Evolutionary conservation across 2,797 vertebrate genomes (phyloP), one percentile per base, ranked within the genome.

Genomic region (Paedocypris micromegethes): DNA sequence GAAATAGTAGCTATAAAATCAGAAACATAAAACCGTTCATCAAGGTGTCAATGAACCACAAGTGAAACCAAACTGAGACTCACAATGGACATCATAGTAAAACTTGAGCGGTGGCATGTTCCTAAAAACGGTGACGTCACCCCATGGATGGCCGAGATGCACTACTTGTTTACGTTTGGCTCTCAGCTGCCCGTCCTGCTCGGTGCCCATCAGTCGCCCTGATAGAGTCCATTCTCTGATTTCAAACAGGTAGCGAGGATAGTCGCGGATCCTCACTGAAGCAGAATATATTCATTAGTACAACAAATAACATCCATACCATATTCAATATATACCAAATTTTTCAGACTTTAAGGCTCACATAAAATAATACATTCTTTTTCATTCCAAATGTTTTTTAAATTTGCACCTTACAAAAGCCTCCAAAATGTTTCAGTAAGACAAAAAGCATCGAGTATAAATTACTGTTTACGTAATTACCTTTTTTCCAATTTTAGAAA

Each of bases 21-120:
- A 23, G 23, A 23, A 23, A 23, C 23, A 23, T 23, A 23, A 23
- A 23, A 23, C 23, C 23, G 23, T 23, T 23, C 23, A 23, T 23
- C 23, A 23, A 23, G 23, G 23, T 23, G 23, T 23, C 23, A 23
- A 23, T 23, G 23, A 23, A 23, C 23, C 23, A 23, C 23, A 23
- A 23, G 23, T 23, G 23, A 23, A 23, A 23, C 23, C 23, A 23
- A 23, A 23, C 23, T 9, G 48, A 49, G 61, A 86, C 93, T 96
- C 83, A 98, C 97, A 98, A 84, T 85, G 92, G 68, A 98, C 94
- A 71, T 98, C 92, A 0, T 97, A 95, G 87, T 94, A 98, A 86
- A 98, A 98, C 74, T 99, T 98, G 55, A 99, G 88, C 0, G 96
- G 94, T 0, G 93, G 96, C 90, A 98, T 93, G 81, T 99, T 98